Evolutionary conservation across 2,113 vertebrate genomes (phyloP).

Genomic region (Poeciliopsis retropinna): DNA sequence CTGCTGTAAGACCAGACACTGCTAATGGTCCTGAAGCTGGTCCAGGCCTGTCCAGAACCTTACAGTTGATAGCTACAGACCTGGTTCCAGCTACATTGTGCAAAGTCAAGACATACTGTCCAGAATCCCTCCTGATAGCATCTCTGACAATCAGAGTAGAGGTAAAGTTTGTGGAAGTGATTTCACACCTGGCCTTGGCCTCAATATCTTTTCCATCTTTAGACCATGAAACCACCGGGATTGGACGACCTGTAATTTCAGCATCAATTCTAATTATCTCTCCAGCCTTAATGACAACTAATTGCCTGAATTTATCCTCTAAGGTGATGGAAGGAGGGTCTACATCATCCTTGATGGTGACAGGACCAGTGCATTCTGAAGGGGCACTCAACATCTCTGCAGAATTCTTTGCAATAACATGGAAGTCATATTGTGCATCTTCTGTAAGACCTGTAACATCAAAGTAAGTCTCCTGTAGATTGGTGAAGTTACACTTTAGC

Average conservation of each 20-base stretch:
- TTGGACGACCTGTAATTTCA: constrained; percentile 91
- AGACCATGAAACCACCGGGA: constrained; percentile 92
- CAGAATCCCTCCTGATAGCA: constrained; percentile 90
- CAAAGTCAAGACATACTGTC: constrained; percentile 92
- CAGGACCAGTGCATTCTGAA: constrained; percentile 92
- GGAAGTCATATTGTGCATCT: constrained; percentile 96
- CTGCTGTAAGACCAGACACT: constrained; percentile 89
- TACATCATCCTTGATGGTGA: constrained; percentile 95
- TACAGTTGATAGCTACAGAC: constrained; percentile 91
- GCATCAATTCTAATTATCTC: constrained; percentile 92
- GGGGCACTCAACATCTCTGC: constrained; percentile 90
- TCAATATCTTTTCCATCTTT: constrained; percentile 96
- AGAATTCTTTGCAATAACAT: constrained; percentile 92
- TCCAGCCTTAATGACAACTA: constrained; percentile 93
- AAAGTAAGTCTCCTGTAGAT: constrained; percentile 92
- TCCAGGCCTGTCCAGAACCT: constrained; percentile 95
- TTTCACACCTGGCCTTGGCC: constrained; percentile 92
- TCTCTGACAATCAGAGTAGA: constrained; percentile 90
- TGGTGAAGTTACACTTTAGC: constrained; percentile 97
- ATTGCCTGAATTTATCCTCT: constrained; percentile 90
- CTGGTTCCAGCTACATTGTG: constrained; percentile 96
- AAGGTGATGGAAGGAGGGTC: constrained; percentile 94
- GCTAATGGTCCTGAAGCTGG: constrained; percentile 92
- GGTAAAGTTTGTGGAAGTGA: constrained; percentile 86
- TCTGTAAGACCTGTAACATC: constrained; percentile 95